Conservation (phyloP, 1,140 invertebrate species). For the Vanessa atalanta region DNA sequence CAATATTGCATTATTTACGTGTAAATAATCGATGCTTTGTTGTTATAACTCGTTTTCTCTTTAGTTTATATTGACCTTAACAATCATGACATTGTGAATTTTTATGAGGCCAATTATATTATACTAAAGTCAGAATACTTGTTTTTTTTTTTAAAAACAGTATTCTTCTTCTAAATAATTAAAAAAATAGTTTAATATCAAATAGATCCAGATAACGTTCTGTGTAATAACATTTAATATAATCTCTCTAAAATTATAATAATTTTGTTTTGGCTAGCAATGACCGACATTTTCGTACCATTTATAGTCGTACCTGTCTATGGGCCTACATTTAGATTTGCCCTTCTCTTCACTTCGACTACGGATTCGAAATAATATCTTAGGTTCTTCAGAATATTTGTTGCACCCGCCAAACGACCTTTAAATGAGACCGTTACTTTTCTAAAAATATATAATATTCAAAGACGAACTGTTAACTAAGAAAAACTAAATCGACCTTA, state of each 20-base stretch:
- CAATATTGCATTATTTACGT: slow-evolving; percentile 24
- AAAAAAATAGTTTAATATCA: no score
- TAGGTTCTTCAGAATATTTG: neutral
- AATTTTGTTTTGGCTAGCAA: slow-evolving; percentile 25
- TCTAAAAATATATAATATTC: no score
- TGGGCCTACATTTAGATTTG: slow-evolving; percentile 21
- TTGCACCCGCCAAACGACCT: no score
- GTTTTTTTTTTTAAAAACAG: no score
- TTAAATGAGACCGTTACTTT: no score
- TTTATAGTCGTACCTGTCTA: slow-evolving; percentile 8
- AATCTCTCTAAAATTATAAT: neutral
- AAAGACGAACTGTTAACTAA: no score
- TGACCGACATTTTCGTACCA: slow-evolving; percentile 28
- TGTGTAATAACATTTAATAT: no score
- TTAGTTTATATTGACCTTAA: slow-evolving; percentile 21
- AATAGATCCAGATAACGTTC: no score
- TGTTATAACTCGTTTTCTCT: slow-evolving; percentile 26
- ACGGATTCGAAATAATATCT: slow-evolving; percentile 14
- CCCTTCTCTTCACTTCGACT: slow-evolving; percentile 30
- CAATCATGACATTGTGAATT: slow-evolving; percentile 29
- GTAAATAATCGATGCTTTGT: slow-evolving; percentile 32
- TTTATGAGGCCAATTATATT: neutral
- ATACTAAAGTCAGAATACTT: no score
- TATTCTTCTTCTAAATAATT: no score
- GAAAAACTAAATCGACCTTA: no score